Base-by-base conservation (phyloP, 53 echinoderm and acorn worm species). In the Echinometra lucunter region DNA sequence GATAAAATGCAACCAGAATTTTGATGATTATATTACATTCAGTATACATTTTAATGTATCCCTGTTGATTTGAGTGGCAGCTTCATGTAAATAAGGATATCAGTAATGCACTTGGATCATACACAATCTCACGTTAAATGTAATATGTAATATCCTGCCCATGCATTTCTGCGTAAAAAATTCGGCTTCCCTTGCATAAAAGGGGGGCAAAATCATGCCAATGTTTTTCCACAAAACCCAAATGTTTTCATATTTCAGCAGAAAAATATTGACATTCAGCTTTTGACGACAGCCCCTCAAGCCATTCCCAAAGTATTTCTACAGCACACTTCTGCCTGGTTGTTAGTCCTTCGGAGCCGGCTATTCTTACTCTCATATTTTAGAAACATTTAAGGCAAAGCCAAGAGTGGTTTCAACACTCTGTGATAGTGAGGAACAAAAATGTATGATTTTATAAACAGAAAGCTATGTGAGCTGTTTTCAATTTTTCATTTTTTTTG, bases 261-360 rank as follows among this genome's bases (percentile, higher is more conserved):
- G 92, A 92, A 78, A 75, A 92, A 92, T 92, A 92, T 92, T 92
- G 75, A 92, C 92, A 92, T 30, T 92, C 53, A 25, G 92, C 57
- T 45, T 60, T 91, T 70, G 72, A 67, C 90, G 58, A 44, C 91
- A 12, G 27, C 66, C 66, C 91, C 91, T 91, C 0, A 32, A 91
- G 91, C 67, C 37, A 91, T 45, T 58, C 89, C 88, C 37, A 38
- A 27, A 89, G 58, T 47, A 45, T n/a, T 53, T 49, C 45, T 28
- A 49, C 85, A 45, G 85, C 85, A 85, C 78, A 78, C 42, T 85
- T 85, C 85, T 85, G 45, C 49, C 85, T 85, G 28, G 45, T 44
- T 44, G 81, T 81, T 81, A 42, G 81, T 81, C 81, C 44, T 25
- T 85, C 44, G 49, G 85, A 49, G 85, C 45, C 85, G 42, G 6